phyloP scores from a whole-genome alignment of 2,113 vertebrate species.

The Nanorana parkeri region DNA sequence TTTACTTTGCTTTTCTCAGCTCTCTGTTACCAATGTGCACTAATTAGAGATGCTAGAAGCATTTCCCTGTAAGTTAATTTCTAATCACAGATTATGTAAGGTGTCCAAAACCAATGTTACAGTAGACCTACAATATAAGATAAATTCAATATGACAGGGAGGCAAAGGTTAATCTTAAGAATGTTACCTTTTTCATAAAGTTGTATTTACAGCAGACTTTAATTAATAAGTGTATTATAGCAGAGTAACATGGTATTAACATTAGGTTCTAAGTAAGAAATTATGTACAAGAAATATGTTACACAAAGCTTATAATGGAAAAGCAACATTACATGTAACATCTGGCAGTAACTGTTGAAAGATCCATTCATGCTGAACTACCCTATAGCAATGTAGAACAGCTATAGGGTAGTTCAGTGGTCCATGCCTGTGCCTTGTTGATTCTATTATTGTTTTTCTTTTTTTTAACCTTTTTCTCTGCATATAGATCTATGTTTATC shows the following conservation, averaged over 20 bases:
- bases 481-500: too few relatives aligned
- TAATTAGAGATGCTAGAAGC: slow-evolving; percentile 42
- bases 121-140: neutral
- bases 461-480: too few relatives aligned
- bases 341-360: neutral
- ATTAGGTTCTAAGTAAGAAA: neutral
- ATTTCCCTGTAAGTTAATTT: slow-evolving; percentile 38
- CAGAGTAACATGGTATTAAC: neutral
- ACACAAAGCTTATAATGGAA: neutral
- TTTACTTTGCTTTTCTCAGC: slow-evolving; percentile 14
- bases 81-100: slow-evolving; percentile 49
- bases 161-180: slow-evolving; percentile 9
- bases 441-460: too few relatives aligned
- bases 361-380: neutral
- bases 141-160: slow-evolving; percentile 30
- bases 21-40: slow-evolving; percentile 5
- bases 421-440: too few relatives aligned
- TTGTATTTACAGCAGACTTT: neutral
- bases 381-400: neutral
- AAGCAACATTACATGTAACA: neutral
- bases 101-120: slow-evolving; percentile 19
- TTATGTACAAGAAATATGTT: neutral
- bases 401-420: too few relatives aligned
- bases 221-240: neutral
- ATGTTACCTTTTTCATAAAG: neutral